Percentiles rank a stretch among this genome's conserved stretches.
Conservation (phyloP, 1,140 invertebrate species). For the Papilio helenus region DNA sequence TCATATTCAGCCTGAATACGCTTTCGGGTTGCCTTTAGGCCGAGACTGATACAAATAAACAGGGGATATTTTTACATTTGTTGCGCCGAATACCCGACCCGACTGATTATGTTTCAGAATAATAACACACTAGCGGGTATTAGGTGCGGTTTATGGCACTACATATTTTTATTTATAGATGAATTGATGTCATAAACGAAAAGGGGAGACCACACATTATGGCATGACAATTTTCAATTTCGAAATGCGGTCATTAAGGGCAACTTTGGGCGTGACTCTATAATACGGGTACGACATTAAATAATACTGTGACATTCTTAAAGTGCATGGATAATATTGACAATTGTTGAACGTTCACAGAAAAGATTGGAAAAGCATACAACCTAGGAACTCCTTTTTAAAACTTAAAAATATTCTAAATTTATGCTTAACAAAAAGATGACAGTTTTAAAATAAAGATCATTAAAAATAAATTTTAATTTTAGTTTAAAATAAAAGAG, state of each 20-base stretch:
- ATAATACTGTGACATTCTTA: neutral
- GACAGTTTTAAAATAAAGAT: too few species aligned
- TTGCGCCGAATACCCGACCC: conserved; percentile 74
- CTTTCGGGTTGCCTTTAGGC: conserved; percentile 76
- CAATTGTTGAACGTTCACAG: neutral
- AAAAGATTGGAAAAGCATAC: too few species aligned
- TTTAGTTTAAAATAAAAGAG: neutral
- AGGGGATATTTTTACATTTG: conserved; percentile 80
- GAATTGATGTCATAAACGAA: conserved; percentile 17
- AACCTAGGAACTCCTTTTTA: neutral
- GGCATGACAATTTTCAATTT: conserved; percentile 10
- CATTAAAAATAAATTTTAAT: neutral
- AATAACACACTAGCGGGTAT: conserved; percentile 65
- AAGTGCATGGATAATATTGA: neutral
- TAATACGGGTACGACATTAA: neutral
- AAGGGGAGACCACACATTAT: neutral
- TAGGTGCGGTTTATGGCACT: conserved; percentile 41
- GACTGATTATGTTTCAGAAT: conserved; percentile 78
- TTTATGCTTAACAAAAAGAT: too few species aligned
- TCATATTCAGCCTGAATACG: conserved; percentile 81
- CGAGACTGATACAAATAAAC: conserved; percentile 81
- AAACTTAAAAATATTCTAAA: neutral
- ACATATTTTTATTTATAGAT: conserved; percentile 26
- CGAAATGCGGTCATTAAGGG: neutral
- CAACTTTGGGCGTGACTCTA: neutral